Base-by-base conservation (phyloP, 1,140 invertebrate species). In the Papilio helenus region DNA sequence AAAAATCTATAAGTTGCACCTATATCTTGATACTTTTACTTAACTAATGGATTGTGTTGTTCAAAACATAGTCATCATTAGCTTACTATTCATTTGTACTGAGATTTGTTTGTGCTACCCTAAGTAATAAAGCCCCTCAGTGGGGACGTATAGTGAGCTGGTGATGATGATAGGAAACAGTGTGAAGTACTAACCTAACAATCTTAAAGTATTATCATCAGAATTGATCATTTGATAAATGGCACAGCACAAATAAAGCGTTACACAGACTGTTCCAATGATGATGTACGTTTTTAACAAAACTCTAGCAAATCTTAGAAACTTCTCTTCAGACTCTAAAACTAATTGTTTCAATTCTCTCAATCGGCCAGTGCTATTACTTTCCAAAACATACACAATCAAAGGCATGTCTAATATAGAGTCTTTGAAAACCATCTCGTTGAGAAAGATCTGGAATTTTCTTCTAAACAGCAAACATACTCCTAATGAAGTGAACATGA, bases 401-500 rank as follows among this genome's bases (percentile, higher is more conserved):
- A 94, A 84, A 12, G 92, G 91, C 82, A 94, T 90, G 55, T 91
- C 88, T 9, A 89, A 44, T 26, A 92, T 81, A 2, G 65, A 82
- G 79, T 94, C 93, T 65, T 79, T 80, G 61, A 93, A 93, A 2
- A 83, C 85, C 83, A 93, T 89, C 39, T 94, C 90, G 29, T 83
- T 81, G 5, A 94, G 74, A 78, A 92, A 93, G 5, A 18, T 51
- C 18, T 86, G 79, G 55, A 94, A 92, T 51, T 92, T 79, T 0
- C 84, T 87, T 34, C 88, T 84, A 72, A 90, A 93, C 79, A 89
- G 20, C 42, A 93, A 80, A 73, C 88, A 93, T 10, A 93, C 80
- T 2, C 85, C 85, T 8, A 93, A 79, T 1, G 90, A 86, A 29
- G 93, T 92, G n/a, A 87, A 90, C 87, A 93, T 92, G 8, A 93